These are phyloP conservation scores for Diogma glabrata DNA, from an alignment of 2,888 invertebrate genomes.

Conservation along the genomic window DNA sequence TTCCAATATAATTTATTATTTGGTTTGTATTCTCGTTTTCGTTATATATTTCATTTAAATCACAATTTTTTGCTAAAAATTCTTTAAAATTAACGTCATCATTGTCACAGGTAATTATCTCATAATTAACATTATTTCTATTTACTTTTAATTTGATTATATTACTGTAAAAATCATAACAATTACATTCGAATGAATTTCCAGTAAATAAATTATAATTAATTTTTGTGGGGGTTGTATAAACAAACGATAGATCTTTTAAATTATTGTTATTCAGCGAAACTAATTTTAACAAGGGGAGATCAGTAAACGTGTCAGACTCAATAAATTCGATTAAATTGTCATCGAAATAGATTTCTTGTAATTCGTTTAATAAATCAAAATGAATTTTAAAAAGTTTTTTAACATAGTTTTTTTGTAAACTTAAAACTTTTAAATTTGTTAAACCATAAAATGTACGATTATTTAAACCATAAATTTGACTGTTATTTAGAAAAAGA, in stretches of 20 bases:
- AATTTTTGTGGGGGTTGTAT: not conserved
- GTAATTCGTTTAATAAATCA: slow-evolving; percentile 57
- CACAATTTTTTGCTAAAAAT: slow-evolving; percentile 4
- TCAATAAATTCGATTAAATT: slow-evolving; percentile 62
- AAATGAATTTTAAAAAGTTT: slow-evolving; percentile 66
- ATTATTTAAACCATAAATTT: slow-evolving; percentile 63
- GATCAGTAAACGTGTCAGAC: slow-evolving; percentile 62
- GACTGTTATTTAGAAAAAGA: slow-evolving; percentile 66
- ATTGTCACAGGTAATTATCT: slow-evolving; percentile 3
- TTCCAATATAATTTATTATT: slow-evolving; percentile 16
- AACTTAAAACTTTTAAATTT: slow-evolving; percentile 58
- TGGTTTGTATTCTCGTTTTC: not conserved
- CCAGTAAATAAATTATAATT: slow-evolving; percentile 6
- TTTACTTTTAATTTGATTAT: not conserved
- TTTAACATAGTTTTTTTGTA: slow-evolving; percentile 62
- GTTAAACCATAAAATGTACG: slow-evolving; percentile 71
- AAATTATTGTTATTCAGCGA: slow-evolving; percentile 67
- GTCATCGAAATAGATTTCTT: slow-evolving; percentile 62
- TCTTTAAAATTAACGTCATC: slow-evolving; percentile 5
- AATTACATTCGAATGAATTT: not conserved
- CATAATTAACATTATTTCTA: not conserved
- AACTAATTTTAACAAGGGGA: slow-evolving; percentile 58
- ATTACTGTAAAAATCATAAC: not conserved
- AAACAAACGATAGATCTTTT: slow-evolving; percentile 43
- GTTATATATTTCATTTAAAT: not conserved